Conservation (phyloP, 1,140 invertebrate species). For the Adoxophyes honmai region DNA sequence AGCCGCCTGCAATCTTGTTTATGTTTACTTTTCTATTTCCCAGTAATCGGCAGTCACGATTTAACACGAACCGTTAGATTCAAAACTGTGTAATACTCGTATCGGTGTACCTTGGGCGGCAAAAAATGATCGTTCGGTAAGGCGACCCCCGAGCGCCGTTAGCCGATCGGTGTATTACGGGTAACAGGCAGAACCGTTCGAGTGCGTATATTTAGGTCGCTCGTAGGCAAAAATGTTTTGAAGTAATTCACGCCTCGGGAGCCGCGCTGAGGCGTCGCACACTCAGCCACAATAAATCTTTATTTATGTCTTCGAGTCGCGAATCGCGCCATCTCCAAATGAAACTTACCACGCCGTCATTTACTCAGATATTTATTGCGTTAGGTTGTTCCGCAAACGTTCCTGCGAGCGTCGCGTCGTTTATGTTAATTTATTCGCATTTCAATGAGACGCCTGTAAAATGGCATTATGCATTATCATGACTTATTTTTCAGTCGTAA, state of each 20-base stretch:
- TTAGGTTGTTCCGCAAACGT: conserved; percentile 39
- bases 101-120: neutral
- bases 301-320: conserved; percentile 17
- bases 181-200: neutral
- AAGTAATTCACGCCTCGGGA: conserved; percentile 1
- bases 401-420: conserved; percentile 35
- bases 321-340: conserved; percentile 25
- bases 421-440: conserved; percentile 70
- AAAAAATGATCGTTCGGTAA: conserved; percentile 1
- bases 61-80: conserved; percentile 48
- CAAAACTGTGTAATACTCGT: conserved; percentile 4
- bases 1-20: conserved; percentile 42
- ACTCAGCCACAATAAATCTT: conserved; percentile 14
- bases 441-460: conserved; percentile 53
- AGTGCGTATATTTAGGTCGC: conserved; percentile 2
- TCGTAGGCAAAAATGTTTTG: conserved; percentile 8
- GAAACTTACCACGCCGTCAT: conserved; percentile 34
- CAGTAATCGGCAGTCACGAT: conserved; percentile 62
- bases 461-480: conserved; percentile 51
- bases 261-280: neutral
- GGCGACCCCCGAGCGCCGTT: neutral
- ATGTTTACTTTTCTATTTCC: conserved; percentile 57
- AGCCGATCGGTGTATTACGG: neutral
- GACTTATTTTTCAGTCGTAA: conserved; percentile 43
- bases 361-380: conserved; percentile 45